phyloP scores from a whole-genome alignment of 1,140 invertebrate genomes.

The Bombus difficillimus region DNA sequence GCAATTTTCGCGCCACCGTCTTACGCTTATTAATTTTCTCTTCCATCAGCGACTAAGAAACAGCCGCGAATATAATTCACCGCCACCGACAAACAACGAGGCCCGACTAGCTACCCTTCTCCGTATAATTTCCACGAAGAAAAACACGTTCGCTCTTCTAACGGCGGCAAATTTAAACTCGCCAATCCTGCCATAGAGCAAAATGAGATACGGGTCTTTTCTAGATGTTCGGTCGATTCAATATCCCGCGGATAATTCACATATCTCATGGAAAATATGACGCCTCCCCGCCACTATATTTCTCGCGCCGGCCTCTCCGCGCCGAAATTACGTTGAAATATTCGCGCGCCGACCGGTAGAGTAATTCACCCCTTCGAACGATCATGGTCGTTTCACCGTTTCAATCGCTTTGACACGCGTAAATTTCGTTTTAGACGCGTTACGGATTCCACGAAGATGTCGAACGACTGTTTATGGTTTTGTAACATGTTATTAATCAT shows the following conservation, averaged over 20 bases:
- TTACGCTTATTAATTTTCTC: conserved; percentile 41
- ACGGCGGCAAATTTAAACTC: conserved; percentile 1
- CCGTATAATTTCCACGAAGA: conserved; percentile 18
- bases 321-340: conserved; percentile 45
- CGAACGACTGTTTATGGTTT: not conserved
- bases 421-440: conserved; percentile 7
- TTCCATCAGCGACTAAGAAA: conserved; percentile 32
- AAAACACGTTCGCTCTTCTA: not conserved
- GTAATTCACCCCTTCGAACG: not conserved
- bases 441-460: not conserved
- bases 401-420: not conserved
- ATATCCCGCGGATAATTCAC: conserved; percentile 49
- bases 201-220: conserved; percentile 27
- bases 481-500: not conserved
- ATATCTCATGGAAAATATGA: conserved; percentile 38
- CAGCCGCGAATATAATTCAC: conserved; percentile 22
- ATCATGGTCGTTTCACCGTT: not conserved
- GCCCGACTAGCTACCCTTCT: not conserved
- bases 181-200: no score
- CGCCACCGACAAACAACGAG: not conserved
- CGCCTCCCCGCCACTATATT: not conserved
- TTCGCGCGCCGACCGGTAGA: not conserved
- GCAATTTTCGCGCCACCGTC: conserved; percentile 29
- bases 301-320: not conserved
- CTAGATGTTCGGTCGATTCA: conserved; percentile 44